These are phyloP conservation scores for Columba livia DNA, from an alignment of 2,113 vertebrate species.

Conservation along the genomic window DNA sequence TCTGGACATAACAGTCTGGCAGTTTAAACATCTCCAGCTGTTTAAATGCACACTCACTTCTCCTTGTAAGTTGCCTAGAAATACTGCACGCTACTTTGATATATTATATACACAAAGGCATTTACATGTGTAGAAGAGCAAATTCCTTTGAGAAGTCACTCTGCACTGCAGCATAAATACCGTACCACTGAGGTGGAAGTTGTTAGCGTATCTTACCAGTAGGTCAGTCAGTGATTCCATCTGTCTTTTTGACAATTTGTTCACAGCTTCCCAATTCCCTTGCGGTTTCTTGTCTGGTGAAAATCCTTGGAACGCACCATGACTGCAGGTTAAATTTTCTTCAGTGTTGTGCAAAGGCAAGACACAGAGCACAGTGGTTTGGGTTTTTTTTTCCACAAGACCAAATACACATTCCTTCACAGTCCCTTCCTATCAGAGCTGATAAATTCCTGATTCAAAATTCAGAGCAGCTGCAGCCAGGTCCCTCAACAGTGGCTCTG, in stretches of 20 bases:
- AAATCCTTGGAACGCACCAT: neutral
- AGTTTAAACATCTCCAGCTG: slow-evolving; percentile 3
- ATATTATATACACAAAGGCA: slow-evolving; percentile 9
- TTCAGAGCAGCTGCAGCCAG: neutral
- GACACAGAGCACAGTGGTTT: neutral
- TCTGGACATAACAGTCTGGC: neutral
- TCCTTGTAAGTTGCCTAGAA: neutral
- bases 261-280: slow-evolving; percentile 35
- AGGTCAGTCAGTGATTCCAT: slow-evolving; percentile 28
- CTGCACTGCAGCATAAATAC: slow-evolving; percentile 4
- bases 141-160: slow-evolving; percentile 31
- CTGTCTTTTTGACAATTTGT: slow-evolving; percentile 58
- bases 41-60: slow-evolving; percentile 19
- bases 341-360: neutral
- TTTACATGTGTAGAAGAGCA: slow-evolving; percentile 11
- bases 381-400: neutral
- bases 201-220: slow-evolving; percentile 26
- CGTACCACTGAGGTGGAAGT: neutral
- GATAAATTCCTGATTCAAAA: slow-evolving; percentile 2
- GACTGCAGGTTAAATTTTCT: neutral
- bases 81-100: neutral
- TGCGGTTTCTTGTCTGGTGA: neutral
- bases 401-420: neutral
- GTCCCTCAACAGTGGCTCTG: neutral
- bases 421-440: neutral